phyloP scores from a whole-genome alignment of 2,888 invertebrate species.

The Erpobdella octoculata region DNA sequence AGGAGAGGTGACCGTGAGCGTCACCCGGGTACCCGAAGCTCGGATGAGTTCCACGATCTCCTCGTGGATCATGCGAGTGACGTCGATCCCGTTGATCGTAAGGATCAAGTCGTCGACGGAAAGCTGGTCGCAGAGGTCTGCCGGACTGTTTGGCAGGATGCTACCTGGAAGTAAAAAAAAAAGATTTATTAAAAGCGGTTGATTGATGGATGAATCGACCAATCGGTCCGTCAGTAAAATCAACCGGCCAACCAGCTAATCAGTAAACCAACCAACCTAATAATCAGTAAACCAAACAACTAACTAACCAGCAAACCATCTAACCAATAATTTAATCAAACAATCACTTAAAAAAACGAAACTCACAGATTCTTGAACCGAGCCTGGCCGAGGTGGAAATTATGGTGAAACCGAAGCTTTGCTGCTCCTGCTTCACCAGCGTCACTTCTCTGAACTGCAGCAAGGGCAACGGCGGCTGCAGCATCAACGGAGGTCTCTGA shows the following conservation, averaged over 20 bases:
- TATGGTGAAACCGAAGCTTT: conserved; percentile 97
- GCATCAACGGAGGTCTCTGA: neutral
- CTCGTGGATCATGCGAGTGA: conserved; percentile 83
- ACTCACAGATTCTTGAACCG: conserved; percentile 50
- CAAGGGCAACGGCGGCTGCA: neutral
- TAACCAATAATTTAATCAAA: too few species aligned
- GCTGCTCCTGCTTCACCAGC: conserved; percentile 78
- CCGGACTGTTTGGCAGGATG: conserved; percentile 88
- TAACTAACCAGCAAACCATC: too few species aligned
- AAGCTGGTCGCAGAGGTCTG: conserved; percentile 80
- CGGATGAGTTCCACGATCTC: conserved; percentile 95
- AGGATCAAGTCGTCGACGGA: conserved; percentile 86
- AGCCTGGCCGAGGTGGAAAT: conserved; percentile 62
- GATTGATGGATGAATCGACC: too few species aligned
- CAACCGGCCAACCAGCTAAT: too few species aligned
- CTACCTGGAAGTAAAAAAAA: conserved; percentile 61
- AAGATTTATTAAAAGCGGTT: too few species aligned
- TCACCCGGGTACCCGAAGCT: conserved; percentile 83
- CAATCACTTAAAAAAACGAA: too few species aligned
- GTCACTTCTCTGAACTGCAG: conserved; percentile 66
- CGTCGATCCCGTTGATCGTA: conserved; percentile 85
- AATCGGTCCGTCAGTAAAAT: too few species aligned
- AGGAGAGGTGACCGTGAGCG: conserved; percentile 51
- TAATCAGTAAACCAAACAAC: too few species aligned
- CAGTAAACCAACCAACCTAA: too few species aligned